Evolutionary conservation across 2,888 invertebrate species (phyloP), one percentile per base, ranked within the genome.

Genomic region (Cheilosia impressa): DNA sequence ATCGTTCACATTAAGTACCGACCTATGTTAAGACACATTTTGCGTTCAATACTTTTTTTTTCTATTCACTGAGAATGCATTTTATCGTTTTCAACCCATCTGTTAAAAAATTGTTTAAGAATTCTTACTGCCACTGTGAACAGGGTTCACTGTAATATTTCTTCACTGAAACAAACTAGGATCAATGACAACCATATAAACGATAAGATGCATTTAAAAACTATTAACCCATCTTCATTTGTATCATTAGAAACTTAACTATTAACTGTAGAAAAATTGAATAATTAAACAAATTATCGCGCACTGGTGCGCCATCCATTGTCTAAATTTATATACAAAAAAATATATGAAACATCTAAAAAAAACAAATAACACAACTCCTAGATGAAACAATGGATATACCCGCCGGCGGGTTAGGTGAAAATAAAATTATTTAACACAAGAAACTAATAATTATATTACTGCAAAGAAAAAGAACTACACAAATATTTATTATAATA

Each of bases 381-480:
- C 38, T 68, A 27, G 52, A 53, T 45, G 41, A 53, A 57, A 52
- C 80, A 75, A 73, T 84, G 76, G 73, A 76, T 78, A 77, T 65
- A 87, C 87, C 87, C 84, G 87, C 87, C 87, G 87, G 87, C 87
- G 87, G 87, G 87, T 78, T 81, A 77, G 68, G 58, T 83, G 55
- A 71, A 76, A 79, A 63, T 22, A 69, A 69, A 71, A 60, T 9
- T 78, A 68, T 69, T 68, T 65, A 77, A 79, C 65, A 83, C 58
- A 76, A 1, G 50, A 52, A 58, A 15, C 50, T 57, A 72, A 55
- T 57, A 72, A 77, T 60, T 57, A 63, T 45, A 71, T 38, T 68
- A 85, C 69, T 71, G 58, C 66, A 62, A 60, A 65, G 27, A 27
- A 27, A 66, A 65, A 55, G 45, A 62, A n/a, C 15, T 45, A 45